These are phyloP conservation scores for Mastomys coucha DNA, from an alignment of 2,113 vertebrate genomes.

Conservation along the genomic window DNA sequence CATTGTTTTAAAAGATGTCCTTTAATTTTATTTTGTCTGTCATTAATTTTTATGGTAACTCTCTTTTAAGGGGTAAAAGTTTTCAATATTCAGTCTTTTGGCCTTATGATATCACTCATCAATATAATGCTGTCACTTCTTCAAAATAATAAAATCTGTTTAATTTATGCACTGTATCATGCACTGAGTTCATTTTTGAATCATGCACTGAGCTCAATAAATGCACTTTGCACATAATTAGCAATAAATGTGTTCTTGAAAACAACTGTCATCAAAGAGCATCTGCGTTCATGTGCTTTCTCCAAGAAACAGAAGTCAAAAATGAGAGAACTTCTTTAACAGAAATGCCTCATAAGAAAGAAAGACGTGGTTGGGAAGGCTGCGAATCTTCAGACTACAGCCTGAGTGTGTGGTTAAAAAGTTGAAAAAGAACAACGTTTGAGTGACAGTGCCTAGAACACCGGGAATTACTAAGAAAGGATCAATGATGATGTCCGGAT, in stretches of 20 bases:
- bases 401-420: background rate
- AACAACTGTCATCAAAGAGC: background rate
- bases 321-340: background rate
- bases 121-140: constrained; percentile 14
- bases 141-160: constrained; percentile 36
- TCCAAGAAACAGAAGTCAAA: constrained; percentile 23
- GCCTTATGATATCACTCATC: constrained; percentile 14
- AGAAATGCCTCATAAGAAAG: background rate
- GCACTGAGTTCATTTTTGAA: constrained; percentile 2
- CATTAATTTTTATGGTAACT: constrained; percentile 67
- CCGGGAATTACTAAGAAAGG: background rate
- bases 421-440: background rate
- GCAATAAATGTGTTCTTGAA: constrained; percentile 39
- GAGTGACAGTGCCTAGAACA: background rate
- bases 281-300: background rate
- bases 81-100: constrained; percentile 52
- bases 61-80: constrained; percentile 53
- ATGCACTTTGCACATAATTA: background rate
- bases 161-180: constrained; percentile 52
- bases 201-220: background rate
- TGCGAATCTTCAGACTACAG: background rate
- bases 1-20: constrained; percentile 62
- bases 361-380: background rate
- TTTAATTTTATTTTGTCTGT: constrained; percentile 74
- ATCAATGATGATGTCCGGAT: background rate